Base-by-base conservation (phyloP, 2,888 invertebrate genomes). In the Mayetiola destructor region DNA sequence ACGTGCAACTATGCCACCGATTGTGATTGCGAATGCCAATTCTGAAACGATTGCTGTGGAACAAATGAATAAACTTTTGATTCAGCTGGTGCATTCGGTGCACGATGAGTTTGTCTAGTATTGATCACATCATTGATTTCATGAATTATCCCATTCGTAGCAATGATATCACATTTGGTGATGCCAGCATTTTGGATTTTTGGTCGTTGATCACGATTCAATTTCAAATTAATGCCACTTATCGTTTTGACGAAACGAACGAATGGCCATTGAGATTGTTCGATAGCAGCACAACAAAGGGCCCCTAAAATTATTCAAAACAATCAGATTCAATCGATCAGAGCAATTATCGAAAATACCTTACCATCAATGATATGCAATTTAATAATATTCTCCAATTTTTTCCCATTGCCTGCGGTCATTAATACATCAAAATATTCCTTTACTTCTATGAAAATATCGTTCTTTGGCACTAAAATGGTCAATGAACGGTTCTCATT, bases 111-210 rank as follows among this genome's bases (percentile, higher is more conserved):
- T 39, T 56, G 42, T 39, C 53, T 61, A 18, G 66, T 64, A 40
- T 67, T 66, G 57, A 73, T 69, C 48, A 73, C 64, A 61, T 73
- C 73, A 60, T 73, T 72, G 56, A 73, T 67, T 62, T 73, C 73
- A 60, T 73, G 72, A 3, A 73, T 62, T 57, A 73, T 69, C 32
- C 73, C 73, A 63, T 73, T 73, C 21, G 65, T 67, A 52, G 69
- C 69, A 54, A 71, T 59, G 48, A 66, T 65, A 64, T 73, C 73
- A 59, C 73, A 73, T 61, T 72, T 73, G 57, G 70, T 72, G 39
- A 73, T 65, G n/a, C 70, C 71, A 48, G 72, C 71, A 60, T 72
- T 72, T 61, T 71, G 69, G 55, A 73, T 67, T 59, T 68, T 71
- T n/a, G 73, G 73, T 48, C 73, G 69, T 30, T 70, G 69, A 59